Percentiles rank a stretch among this genome's conserved stretches.
These are phyloP conservation scores for Oreotragus oreotragus DNA, from an alignment of 2,113 vertebrate species.

Conservation along the genomic window DNA sequence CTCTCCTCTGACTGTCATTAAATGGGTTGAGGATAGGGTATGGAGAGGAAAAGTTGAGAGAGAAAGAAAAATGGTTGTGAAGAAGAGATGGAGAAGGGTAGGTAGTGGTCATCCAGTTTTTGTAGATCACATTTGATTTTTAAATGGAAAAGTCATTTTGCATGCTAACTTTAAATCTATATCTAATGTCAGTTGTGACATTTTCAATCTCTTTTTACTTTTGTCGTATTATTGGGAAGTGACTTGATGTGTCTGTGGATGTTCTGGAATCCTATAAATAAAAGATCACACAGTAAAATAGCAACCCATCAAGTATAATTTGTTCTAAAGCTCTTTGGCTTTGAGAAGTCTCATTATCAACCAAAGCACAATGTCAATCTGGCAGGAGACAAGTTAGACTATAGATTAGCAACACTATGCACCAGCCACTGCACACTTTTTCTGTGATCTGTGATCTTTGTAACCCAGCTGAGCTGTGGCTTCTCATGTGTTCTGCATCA, in stretches of 20 bases:
- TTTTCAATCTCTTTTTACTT: slow-evolving; percentile 73
- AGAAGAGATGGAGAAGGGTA: not conserved
- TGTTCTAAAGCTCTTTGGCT: slow-evolving; percentile 65
- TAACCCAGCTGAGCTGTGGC: not conserved
- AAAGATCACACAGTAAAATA: slow-evolving; percentile 68
- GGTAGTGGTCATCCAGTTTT: slow-evolving; percentile 9
- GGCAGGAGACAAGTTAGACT: slow-evolving; percentile 57
- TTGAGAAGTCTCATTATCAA: slow-evolving; percentile 71
- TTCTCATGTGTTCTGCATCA: not conserved
- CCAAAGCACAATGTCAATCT: slow-evolving; percentile 36
- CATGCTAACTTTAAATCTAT: slow-evolving; percentile 62
- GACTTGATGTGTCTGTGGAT: slow-evolving; percentile 75
- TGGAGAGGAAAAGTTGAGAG: not conserved
- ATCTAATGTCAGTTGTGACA: slow-evolving; percentile 64
- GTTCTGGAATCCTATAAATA: slow-evolving; percentile 74
- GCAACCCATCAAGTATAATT: slow-evolving; percentile 75
- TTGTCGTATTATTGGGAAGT: slow-evolving; percentile 70
- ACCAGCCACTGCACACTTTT: not conserved
- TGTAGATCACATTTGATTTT: slow-evolving; percentile 12
- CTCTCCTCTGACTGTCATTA: not conserved
- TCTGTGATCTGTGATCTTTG: not conserved
- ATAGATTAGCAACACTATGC: slow-evolving; percentile 59
- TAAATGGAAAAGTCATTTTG: slow-evolving; percentile 58
- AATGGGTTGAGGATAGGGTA: not conserved
- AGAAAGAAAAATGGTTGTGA: not conserved